Conservation (phyloP, 2,113 vertebrate species). For the Phasianus colchicus region DNA sequence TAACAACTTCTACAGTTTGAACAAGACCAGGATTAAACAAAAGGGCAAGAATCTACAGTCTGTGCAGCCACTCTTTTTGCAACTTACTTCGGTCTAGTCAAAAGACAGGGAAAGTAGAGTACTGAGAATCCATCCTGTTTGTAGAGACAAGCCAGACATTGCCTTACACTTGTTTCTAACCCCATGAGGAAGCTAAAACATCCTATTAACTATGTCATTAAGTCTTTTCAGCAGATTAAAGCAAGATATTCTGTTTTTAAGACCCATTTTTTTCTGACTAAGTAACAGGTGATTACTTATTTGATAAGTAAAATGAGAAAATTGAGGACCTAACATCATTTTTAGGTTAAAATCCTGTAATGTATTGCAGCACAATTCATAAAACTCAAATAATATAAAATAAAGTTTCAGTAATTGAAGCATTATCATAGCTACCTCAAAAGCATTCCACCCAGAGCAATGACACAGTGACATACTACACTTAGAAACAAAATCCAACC, state of each 20-base stretch:
- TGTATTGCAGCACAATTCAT: background rate
- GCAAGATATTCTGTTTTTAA: background rate
- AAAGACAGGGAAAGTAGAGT: background rate
- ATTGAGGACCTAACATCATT: background rate
- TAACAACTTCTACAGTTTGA: background rate
- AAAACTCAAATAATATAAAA: background rate
- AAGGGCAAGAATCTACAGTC: background rate
- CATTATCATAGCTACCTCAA: background rate
- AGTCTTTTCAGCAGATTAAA: background rate
- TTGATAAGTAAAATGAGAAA: background rate
- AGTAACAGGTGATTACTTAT: fast-evolving
- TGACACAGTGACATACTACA: background rate
- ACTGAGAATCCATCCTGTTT: background rate
- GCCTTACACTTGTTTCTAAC: background rate
- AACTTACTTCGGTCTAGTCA: background rate
- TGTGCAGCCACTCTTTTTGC: background rate
- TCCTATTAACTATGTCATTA: background rate
- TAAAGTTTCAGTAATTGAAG: background rate
- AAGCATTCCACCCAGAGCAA: background rate
- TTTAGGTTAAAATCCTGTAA: background rate
- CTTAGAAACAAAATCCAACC: background rate
- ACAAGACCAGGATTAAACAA: background rate
- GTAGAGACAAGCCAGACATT: background rate
- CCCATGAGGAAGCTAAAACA: background rate
- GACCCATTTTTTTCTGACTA: background rate